Evolutionary conservation across 1,140 invertebrate species (phyloP).

Genomic region (Caenorhabditis inopinata): DNA sequence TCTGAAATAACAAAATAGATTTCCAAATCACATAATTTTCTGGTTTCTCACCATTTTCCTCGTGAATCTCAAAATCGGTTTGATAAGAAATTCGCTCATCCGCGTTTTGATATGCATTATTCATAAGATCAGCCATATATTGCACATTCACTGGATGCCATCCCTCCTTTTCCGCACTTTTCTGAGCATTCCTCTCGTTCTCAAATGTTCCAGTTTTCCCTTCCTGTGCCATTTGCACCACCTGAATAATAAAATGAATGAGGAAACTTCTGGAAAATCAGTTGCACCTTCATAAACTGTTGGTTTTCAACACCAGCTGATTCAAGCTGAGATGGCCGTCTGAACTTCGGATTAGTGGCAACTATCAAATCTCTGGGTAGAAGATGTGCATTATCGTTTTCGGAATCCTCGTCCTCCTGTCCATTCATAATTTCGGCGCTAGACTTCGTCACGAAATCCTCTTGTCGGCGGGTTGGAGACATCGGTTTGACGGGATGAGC

Average conservation of each 20-base stretch:
- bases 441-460: background rate
- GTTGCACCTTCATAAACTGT: background rate
- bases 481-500: background rate
- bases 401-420: conserved; percentile 16
- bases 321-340: background rate
- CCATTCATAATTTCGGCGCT: background rate
- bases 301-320: background rate
- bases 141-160: background rate
- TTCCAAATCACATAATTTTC: background rate
- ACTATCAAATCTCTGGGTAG: background rate
- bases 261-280: too few relatives aligned
- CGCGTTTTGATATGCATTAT: background rate
- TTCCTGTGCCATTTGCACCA: conserved; percentile 7
- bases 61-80: background rate
- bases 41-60: background rate
- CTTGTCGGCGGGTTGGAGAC: background rate
- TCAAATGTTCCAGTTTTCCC: conserved; percentile 13
- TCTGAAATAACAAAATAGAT: background rate
- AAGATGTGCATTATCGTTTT: conserved; percentile 11
- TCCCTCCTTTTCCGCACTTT: background rate
- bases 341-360: conserved; percentile 14
- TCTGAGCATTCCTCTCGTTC: background rate
- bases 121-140: conserved; percentile 10
- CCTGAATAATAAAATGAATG: too few relatives aligned
- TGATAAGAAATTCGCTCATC: background rate